A percentile compares a stretch with the other conserved stretches of the same genome.
phyloP scores from a whole-genome alignment of 2,888 invertebrate species.

The Watsonalla binaria region DNA sequence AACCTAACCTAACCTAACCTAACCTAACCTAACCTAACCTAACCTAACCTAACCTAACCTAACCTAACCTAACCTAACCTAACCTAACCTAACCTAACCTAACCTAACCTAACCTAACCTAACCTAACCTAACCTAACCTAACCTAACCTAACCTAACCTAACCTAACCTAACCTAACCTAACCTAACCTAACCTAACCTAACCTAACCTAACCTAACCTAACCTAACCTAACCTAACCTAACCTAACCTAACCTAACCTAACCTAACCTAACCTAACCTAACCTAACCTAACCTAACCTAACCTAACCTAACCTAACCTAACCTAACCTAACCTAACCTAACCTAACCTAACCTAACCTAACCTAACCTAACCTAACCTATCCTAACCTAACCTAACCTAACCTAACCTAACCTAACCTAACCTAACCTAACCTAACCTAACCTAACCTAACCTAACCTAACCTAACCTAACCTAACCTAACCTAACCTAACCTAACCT shows the following conservation, averaged over 20 bases:
- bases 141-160: conserved; percentile 10
- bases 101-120: conserved; percentile 18
- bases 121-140: conserved; percentile 9
- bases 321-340: conserved; percentile 8
- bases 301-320: conserved; percentile 2
- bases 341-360: conserved; percentile 9
- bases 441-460: conserved; percentile 9
- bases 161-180: conserved; percentile 12
- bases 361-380: conserved; percentile 8
- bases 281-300: conserved; percentile 7
- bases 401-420: conserved; percentile 8
- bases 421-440: conserved; percentile 13
- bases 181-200: conserved; percentile 7
- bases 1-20: conserved; percentile 10
- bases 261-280: conserved; percentile 8
- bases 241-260: conserved; percentile 7
- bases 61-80: conserved; percentile 7
- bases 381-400: conserved; percentile 8
- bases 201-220: conserved; percentile 6
- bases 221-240: conserved; percentile 7
- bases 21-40: conserved; percentile 10
- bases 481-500: conserved; percentile 8
- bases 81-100: conserved; percentile 19
- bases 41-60: conserved; percentile 10
- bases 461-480: conserved; percentile 8